Evolutionary conservation across 2,113 vertebrate genomes (phyloP).

Genomic region (Scolopax mira): DNA sequence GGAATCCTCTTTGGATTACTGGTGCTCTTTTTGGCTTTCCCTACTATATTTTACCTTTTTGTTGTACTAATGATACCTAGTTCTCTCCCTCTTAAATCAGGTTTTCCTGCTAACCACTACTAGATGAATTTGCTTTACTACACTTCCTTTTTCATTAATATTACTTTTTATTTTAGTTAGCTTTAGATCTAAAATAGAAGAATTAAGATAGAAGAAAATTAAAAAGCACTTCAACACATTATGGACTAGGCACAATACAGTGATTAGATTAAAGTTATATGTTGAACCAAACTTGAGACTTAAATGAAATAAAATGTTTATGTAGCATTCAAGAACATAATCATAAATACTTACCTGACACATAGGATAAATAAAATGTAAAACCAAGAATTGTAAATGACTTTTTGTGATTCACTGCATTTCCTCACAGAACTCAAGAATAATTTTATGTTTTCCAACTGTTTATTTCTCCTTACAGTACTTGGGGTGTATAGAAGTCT

Average conservation of each 20-base stretch:
- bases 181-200: background rate
- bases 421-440: background rate
- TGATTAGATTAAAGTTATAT: background rate
- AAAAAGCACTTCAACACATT: background rate
- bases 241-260: background rate
- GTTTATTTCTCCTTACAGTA: slow-evolving; percentile 73
- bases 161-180: background rate
- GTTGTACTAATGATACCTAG: background rate
- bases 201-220: background rate
- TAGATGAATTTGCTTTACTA: background rate
- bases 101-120: background rate
- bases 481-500: slow-evolving; percentile 83
- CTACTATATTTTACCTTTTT: background rate
- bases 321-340: background rate
- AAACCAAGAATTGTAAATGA: background rate
- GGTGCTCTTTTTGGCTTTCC: background rate
- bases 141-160: background rate
- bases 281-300: background rate
- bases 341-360: background rate
- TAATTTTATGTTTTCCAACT: slow-evolving; percentile 13
- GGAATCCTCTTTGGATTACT: background rate
- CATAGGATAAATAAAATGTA: background rate
- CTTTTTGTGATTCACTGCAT: background rate
- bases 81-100: background rate
- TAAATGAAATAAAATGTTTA: background rate